Evolutionary conservation across 1,140 invertebrate species (phyloP).

Genomic region (Calephelis nemesis): DNA sequence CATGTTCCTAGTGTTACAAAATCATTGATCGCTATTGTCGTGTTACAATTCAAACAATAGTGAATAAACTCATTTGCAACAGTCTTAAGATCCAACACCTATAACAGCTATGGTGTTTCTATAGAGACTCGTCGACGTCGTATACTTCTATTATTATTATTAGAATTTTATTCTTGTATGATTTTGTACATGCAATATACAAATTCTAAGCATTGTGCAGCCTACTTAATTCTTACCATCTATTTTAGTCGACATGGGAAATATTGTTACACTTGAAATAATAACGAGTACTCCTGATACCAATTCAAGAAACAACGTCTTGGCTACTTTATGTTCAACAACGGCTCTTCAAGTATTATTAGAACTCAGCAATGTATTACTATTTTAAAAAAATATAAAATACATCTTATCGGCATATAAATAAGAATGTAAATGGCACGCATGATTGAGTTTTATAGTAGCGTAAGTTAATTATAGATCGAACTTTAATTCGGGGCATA

Average conservation of each 20-base stretch:
- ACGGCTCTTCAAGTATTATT: constrained; percentile 43
- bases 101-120: no score
- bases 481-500: constrained; percentile 39
- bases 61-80: no score
- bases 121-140: no score
- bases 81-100: no score
- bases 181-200: no score
- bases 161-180: no score
- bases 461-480: constrained; percentile 34
- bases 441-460: constrained; percentile 16
- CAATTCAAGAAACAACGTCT: constrained; percentile 47
- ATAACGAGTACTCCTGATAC: constrained; percentile 46
- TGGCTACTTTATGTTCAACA: constrained; percentile 47
- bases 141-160: no score
- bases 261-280: constrained; percentile 45
- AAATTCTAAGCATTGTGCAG: no score
- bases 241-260: constrained; percentile 49
- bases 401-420: constrained; percentile 5
- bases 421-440: constrained; percentile 23
- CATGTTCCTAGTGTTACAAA: no score
- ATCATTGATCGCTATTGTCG: no score
- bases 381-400: constrained; percentile 24
- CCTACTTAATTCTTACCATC: not conserved
- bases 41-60: no score
- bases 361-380: constrained; percentile 40